Evolutionary conservation across 2,113 vertebrate species (phyloP).

Genomic region (Pycnonotus jocosus): DNA sequence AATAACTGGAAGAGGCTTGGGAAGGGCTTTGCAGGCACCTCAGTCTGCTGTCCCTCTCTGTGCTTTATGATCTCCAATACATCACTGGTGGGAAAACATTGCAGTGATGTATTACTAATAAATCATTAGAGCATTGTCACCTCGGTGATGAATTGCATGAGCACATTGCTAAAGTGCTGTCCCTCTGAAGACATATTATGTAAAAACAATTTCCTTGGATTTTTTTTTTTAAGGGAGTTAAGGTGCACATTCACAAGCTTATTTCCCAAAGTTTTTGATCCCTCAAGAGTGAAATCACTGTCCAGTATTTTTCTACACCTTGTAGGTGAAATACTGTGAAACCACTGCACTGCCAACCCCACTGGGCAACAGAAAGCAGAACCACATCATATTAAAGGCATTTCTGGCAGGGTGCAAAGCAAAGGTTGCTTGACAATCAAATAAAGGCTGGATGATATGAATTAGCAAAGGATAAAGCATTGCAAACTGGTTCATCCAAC

Average conservation of each 20-base stretch:
- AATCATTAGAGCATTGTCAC: conserved; percentile 25
- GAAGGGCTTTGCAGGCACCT: neutral
- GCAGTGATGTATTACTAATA: conserved; percentile 6
- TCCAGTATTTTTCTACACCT: neutral
- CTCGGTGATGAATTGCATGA: neutral
- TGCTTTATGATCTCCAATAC: neutral
- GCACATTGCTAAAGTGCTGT: neutral
- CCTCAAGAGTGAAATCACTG: neutral
- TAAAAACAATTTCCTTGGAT: neutral
- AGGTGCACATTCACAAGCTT: neutral
- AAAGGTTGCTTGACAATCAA: neutral
- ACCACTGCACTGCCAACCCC: neutral
- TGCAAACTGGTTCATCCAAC: neutral
- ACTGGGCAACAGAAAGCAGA: neutral
- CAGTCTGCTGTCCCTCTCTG: neutral
- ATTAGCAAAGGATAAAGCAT: neutral
- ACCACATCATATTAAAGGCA: neutral
- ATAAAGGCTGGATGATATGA: neutral
- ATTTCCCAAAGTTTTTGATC: neutral
- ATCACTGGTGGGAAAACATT: neutral
- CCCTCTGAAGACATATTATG: neutral
- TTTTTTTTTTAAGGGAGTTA: neutral
- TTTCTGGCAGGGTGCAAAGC: neutral
- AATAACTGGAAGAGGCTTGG: neutral
- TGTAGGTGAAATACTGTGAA: neutral